Evolutionary conservation across 2,888 invertebrate genomes (phyloP), one percentile per base, ranked within the genome.

Genomic region (Ectropis crepuscularia): DNA sequence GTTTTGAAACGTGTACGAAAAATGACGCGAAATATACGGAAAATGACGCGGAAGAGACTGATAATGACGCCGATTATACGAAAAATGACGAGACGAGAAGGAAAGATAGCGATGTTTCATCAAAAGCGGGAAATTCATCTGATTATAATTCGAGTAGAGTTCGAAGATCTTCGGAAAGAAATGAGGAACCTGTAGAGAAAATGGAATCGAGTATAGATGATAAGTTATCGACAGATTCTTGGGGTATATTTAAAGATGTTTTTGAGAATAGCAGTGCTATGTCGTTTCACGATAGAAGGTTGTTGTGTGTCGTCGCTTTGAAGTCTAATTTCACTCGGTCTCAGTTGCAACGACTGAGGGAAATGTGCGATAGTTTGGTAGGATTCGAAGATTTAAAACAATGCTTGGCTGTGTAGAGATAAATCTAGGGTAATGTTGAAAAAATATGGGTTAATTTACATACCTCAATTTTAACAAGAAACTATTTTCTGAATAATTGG

Each of bases 301-400:
- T 93, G 65, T 64, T 93, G 39, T 93, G 93, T 68, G 76, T 91
- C 0, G 88, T 87, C 0, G 86, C 88, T 0, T 70, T 79, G 36
- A 89, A 90, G 77, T 92, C 93, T 0, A 78, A 79, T 39, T 93
- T 89, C 50, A 86, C 77, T 5, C 74, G 73, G 66, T 73, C 85
- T 67, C 93, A 93, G 61, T 74, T 90, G 66, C 85, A 83, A 12
- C 82, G 88, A 61, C 75, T 93, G 62, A 89, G 72, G 54, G 90
- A 91, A 61, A 68, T 93, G 65, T 93, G 92, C 69, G 79, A 75
- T 6, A 76, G 70, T 11, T 82, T 85, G 47, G 85, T 85, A 5
- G 79, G 85, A 57, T 79, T 93, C 54, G 70, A 67, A 2, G 92
- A 93, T 73, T 72, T 93, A 57, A 63, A 80, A 72, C 77, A 80